Evolutionary conservation across 2,113 vertebrate species (phyloP).

Genomic region (Triplophysa tibetana): DNA sequence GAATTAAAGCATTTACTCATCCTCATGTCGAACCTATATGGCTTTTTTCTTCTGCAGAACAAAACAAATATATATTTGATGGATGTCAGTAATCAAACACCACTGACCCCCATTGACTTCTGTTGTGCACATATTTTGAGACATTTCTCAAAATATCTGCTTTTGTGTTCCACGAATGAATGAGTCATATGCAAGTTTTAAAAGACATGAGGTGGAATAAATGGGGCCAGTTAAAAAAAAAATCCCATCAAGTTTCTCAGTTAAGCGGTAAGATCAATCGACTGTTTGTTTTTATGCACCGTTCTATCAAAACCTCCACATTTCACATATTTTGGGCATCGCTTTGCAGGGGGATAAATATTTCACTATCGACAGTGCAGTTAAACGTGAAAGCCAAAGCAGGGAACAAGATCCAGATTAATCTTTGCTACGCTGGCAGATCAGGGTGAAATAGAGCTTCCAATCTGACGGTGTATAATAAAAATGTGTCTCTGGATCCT

Average conservation of each 20-base stretch:
- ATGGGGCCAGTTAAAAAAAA: too few species aligned
- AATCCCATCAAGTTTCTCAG: neutral
- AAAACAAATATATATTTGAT: too few species aligned
- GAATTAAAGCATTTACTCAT: slow-evolving; percentile 9
- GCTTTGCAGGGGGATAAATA: slow-evolving; percentile 35
- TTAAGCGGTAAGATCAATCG: slow-evolving; percentile 29
- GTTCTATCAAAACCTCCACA: slow-evolving; percentile 37
- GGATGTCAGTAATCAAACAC: too few species aligned
- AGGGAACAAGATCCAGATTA: slow-evolving; percentile 35
- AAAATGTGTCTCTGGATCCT: slow-evolving; percentile 11
- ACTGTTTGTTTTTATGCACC: slow-evolving; percentile 33
- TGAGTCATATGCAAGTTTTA: too few species aligned
- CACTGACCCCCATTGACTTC: too few species aligned
- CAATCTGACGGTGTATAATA: neutral
- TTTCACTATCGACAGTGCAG: slow-evolving; percentile 40
- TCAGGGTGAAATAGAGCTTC: neutral
- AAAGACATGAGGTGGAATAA: too few species aligned
- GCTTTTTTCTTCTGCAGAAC: too few species aligned
- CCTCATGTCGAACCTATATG: too few species aligned
- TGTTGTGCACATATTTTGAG: too few species aligned
- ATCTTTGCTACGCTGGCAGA: slow-evolving; percentile 27
- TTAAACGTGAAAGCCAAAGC: slow-evolving; percentile 31
- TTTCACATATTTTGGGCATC: slow-evolving; percentile 13
- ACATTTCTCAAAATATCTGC: too few species aligned
- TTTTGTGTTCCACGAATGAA: too few species aligned